Base-by-base conservation (phyloP, 2,888 invertebrate genomes). In the Hypena proboscidalis region DNA sequence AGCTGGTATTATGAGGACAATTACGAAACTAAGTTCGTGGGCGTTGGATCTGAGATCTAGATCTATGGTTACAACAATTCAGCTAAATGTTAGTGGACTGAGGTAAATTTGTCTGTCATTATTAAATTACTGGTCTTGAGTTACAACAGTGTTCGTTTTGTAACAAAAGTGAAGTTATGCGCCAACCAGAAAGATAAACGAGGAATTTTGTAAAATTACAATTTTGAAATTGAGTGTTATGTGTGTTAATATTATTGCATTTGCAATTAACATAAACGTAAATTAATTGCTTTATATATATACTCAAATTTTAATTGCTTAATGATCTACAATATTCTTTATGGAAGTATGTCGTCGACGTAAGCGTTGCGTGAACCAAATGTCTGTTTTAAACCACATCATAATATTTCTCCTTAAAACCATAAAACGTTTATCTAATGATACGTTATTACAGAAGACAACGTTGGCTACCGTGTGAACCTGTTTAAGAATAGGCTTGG, bases 1-100 rank as follows among this genome's bases (percentile, higher is more conserved):
- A 71, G 74, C 74, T 51, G 44, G 36, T 55, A 50, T 57, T 58
- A 61, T 51, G 49, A 51, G 49, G 40, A 55, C 53, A 64, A 44
- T 64, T 76, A 75, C 72, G 71, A 78, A 77, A 81, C 50, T 50
- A 47, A 64, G 50, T 51, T 63, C 44, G 75, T 79, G 67, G 75
- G 79, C 70, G 79, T 72, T 40, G 52, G 60, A 67, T 61, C 59
- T 41, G 37, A 25, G 55, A 70, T 73, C 70, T 66, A 70, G 70
- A 75, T 71, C 59, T 67, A 57, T 58, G 58, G 62, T 64, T 62
- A 58, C 57, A 55, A 56, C 62, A 63, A 70, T 67, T 58, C 55
- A 58, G 60, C 48, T 59, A 51, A 65, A 70, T 64, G 59, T 60
- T 65, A 57, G 51, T 59, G 40, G 50, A 58, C 56, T 61, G 52